Evolutionary conservation across 1,140 invertebrate species (phyloP).

Genomic region (Scaptomyza pallida): DNA sequence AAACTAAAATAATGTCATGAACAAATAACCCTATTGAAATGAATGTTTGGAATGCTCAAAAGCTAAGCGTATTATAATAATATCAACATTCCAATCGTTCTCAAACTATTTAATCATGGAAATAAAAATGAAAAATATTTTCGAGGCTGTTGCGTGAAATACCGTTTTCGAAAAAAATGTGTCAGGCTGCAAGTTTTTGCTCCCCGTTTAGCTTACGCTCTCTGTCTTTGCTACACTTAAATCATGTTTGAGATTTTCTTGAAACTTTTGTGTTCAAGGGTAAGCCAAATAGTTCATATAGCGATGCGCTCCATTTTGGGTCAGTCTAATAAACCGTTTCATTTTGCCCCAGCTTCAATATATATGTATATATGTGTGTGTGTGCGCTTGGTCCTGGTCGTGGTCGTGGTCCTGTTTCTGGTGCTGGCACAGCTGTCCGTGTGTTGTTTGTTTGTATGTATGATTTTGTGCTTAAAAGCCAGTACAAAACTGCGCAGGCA

Average conservation of each 20-base stretch:
- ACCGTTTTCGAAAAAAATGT: slow-evolving; percentile 12
- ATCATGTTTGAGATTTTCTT: neutral
- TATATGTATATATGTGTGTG: slow-evolving; percentile 3
- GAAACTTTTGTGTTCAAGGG: slow-evolving; percentile 28
- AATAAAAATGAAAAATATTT: slow-evolving; percentile 5
- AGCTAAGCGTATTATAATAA: no score
- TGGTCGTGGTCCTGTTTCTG: neutral
- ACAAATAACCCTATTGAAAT: no score
- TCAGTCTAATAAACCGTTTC: slow-evolving; percentile 71
- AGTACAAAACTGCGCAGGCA: slow-evolving; percentile 43
- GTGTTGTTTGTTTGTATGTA: slow-evolving; percentile 42
- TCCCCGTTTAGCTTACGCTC: neutral
- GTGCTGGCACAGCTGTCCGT: slow-evolving; percentile 29
- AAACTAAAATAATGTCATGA: no score
- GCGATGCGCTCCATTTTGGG: slow-evolving; percentile 61
- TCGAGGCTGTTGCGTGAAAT: slow-evolving; percentile 18
- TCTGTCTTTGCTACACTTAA: neutral
- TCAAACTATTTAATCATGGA: slow-evolving; percentile 4
- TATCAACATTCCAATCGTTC: no score
- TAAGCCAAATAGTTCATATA: slow-evolving; percentile 43
- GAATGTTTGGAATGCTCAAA: no score
- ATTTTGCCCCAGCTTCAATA: slow-evolving; percentile 6
- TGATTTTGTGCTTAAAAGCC: slow-evolving; percentile 73
- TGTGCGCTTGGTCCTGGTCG: slow-evolving; percentile 10
- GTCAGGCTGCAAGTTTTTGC: neutral